Base-by-base conservation (phyloP, 2,888 invertebrate genomes). In the Reticulitermes lucifugus region DNA sequence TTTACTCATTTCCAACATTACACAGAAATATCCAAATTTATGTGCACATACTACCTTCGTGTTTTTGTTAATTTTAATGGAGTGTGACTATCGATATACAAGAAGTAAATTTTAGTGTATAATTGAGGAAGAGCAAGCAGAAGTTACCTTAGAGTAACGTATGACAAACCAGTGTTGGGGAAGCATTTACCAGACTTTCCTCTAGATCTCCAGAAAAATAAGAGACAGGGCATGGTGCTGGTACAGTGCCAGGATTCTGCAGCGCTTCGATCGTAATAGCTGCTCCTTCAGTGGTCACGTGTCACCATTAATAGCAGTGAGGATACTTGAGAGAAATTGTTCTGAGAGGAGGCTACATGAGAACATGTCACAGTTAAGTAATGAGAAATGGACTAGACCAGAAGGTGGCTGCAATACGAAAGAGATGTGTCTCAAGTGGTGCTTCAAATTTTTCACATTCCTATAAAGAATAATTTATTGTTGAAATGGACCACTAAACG, bases 221-320 rank as follows among this genome's bases (percentile, higher is more conserved):
- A 55, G 12, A 4, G 18, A 55, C 10, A 12, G 46, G 9, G 55
- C 18, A 18, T 18, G 12, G 18, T 65, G 65, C 25, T 65, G 65
- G 65, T n/a, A 65, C 65, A 65, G 25, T 65, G 65, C 55, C 55
- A 25, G n/a, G 65, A 10, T 65, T 65, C 65, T n/a, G 18, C 55
- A 55, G 55, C 55, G 14, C 12, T 2, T 65, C n/a, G 65, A 65
- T 65, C 25, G 65, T n/a, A 12, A 46, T 65, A 5, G n/a, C 10
- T 55, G 14, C 18, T 18, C 18, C 55, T 18, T 55, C 18, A 18
- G 14, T 65, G 65, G 65, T 65, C 65, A 65, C 65, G 65, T 65
- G 6, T 65, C 65, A 65, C 65, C n/a, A 65, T 65, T 65, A 65
- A 65, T 65, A n/a, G 65, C 25, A 65, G 65, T 25, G 65, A 55